Evolutionary conservation across 1,140 invertebrate species (phyloP).

Genomic region (Euwallacea similis): DNA sequence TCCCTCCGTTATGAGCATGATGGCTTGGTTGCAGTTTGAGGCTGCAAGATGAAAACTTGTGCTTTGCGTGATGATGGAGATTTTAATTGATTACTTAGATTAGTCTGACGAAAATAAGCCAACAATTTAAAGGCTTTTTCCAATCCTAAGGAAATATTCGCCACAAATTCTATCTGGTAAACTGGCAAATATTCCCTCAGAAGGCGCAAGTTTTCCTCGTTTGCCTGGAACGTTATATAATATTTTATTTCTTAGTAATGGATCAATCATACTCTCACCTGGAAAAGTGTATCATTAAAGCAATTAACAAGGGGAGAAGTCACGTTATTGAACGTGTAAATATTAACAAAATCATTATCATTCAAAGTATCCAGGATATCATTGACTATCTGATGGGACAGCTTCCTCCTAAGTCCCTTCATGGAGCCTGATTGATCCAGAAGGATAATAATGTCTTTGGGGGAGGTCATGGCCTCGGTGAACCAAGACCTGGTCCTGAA

Average conservation of each 20-base stretch:
- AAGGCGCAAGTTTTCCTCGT: slow-evolving; percentile 52
- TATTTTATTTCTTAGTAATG: background rate
- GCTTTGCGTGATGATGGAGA: too few species aligned
- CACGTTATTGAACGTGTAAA: slow-evolving; percentile 82
- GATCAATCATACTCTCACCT: slow-evolving; percentile 57
- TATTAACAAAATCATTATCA: slow-evolving; percentile 98
- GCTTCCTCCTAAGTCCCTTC: slow-evolving; percentile 90
- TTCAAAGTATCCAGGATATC: slow-evolving; percentile 96
- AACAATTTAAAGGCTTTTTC: slow-evolving; percentile 48
- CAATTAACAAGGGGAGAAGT: slow-evolving; percentile 80
- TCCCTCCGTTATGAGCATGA: slow-evolving; percentile 98
- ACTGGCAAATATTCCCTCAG: slow-evolving; percentile 47
- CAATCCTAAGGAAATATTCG: slow-evolving; percentile 45
- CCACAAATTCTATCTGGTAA: slow-evolving; percentile 42
- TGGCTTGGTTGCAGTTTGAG: slow-evolving; percentile 83
- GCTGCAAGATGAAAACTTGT: slow-evolving; percentile 40
- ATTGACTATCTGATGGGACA: slow-evolving; percentile 91
- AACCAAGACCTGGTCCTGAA: slow-evolving; percentile 90
- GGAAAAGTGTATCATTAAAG: slow-evolving; percentile 83
- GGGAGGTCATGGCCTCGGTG: slow-evolving; percentile 94
- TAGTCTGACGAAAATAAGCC: slow-evolving; percentile 40
- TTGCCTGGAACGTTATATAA: slow-evolving; percentile 43
- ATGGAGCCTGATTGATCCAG: slow-evolving; percentile 96
- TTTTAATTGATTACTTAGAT: slow-evolving; percentile 27
- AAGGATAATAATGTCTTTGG: slow-evolving; percentile 95